Evolutionary conservation across 2,888 invertebrate genomes (phyloP).

Genomic region (Micoletzkya japonica): DNA sequence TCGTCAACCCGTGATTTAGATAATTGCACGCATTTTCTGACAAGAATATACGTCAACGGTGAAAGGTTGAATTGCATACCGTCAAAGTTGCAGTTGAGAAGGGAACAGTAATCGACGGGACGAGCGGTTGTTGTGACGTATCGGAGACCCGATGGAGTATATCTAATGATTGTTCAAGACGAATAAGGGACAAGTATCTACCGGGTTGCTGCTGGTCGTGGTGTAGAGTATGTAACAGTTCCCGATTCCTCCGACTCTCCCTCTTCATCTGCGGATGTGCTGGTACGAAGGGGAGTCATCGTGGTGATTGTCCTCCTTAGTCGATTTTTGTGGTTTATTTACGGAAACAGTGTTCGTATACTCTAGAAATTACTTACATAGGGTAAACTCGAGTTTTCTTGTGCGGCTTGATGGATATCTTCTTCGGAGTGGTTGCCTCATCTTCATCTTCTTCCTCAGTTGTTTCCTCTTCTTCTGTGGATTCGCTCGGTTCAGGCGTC

Average conservation of each 20-base stretch:
- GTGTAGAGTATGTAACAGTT: background rate
- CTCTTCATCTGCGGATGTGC: too few species aligned
- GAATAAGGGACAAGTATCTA: background rate
- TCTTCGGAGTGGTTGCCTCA: conserved; percentile 8
- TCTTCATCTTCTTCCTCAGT: conserved; percentile 18
- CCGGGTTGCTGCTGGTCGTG: background rate
- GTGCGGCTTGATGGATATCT: conserved; percentile 16
- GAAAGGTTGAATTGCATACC: conserved; percentile 35
- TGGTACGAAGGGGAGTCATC: conserved; percentile 1
- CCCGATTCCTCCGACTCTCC: too few species aligned
- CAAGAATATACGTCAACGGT: conserved; percentile 22
- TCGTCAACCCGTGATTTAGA: conserved; percentile 60
- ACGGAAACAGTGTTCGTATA: background rate
- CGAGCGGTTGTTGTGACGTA: conserved; percentile 32
- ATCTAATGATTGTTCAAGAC: background rate
- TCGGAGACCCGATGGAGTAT: conserved; percentile 3
- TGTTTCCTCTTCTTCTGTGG: conserved; percentile 5
- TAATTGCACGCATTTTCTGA: conserved; percentile 61
- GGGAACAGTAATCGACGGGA: conserved; percentile 50
- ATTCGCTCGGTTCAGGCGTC: background rate
- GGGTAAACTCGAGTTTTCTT: conserved; percentile 23
- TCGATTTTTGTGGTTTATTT: background rate
- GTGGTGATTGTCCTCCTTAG: conserved; percentile 16
- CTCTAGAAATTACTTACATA: background rate
- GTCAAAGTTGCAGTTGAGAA: conserved; percentile 61